A percentile compares a stretch with the other conserved stretches of the same genome.
These are phyloP conservation scores for Cryptoleucopteryx plumbea DNA, from an alignment of 2,113 vertebrate genomes.

Conservation along the genomic window DNA sequence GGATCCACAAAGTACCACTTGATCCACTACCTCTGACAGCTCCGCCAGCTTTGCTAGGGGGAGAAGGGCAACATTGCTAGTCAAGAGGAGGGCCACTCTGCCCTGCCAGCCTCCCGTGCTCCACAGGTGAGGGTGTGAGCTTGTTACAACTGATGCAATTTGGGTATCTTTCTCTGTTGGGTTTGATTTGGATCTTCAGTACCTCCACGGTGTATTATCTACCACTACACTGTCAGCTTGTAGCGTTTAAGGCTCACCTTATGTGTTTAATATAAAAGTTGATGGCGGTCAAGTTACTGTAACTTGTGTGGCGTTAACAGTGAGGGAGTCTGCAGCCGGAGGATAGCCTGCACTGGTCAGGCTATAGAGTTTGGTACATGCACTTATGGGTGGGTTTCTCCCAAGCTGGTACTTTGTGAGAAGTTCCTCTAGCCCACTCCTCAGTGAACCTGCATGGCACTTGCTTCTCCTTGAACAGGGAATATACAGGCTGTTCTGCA, in stretches of 20 bases:
- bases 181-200: neutral
- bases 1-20: neutral
- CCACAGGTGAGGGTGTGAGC: neutral
- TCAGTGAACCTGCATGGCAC: neutral
- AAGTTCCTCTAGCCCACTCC: neutral
- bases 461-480: neutral
- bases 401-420: neutral
- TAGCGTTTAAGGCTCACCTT: neutral
- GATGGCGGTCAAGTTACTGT: neutral
- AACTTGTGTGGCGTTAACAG: neutral
- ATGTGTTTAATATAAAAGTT: neutral
- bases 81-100: neutral
- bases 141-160: neutral
- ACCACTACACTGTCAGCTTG: neutral
- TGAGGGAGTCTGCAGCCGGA: neutral
- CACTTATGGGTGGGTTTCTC: neutral
- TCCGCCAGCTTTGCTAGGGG: neutral
- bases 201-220: neutral
- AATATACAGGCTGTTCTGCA: neutral
- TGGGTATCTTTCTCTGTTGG: neutral
- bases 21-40: neutral
- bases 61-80: neutral
- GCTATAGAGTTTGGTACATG: neutral
- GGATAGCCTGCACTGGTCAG: neutral
- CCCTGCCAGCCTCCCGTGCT: neutral